Conservation (phyloP, 2,888 invertebrate species). For the Eristalis tenax region DNA sequence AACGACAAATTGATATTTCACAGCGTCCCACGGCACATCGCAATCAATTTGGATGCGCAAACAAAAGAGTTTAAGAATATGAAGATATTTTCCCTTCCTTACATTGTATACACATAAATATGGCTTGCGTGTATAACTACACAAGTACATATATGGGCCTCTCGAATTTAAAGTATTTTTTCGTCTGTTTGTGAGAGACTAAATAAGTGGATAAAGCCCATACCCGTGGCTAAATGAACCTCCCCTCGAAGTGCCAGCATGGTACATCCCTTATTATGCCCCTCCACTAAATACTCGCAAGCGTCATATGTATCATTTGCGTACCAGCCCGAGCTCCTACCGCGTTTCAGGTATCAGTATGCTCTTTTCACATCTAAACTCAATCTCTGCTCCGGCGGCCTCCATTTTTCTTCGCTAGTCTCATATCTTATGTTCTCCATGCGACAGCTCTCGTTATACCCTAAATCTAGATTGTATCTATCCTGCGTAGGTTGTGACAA, state of each 20-base stretch:
- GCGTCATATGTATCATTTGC: conserved; percentile 19
- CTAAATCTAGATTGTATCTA: conserved; percentile 65
- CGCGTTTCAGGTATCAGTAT: conserved; percentile 48
- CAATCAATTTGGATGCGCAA: conserved; percentile 34
- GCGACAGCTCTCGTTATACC: conserved; percentile 61
- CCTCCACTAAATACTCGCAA: conserved; percentile 6
- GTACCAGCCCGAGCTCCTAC: not conserved
- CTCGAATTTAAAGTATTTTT: conserved; percentile 13
- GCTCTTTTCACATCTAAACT: conserved; percentile 62
- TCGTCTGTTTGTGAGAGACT: not conserved
- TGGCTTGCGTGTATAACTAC: not conserved
- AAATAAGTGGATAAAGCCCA: conserved; percentile 16
- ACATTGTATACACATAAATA: not conserved
- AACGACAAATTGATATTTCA: conserved; percentile 78
- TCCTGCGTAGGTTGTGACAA: conserved; percentile 47
- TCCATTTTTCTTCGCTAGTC: conserved; percentile 51
- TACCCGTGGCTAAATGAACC: conserved; percentile 33
- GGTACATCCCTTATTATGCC: not conserved
- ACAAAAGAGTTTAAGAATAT: conserved; percentile 41
- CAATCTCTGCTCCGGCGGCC: conserved; percentile 54
- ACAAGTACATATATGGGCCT: not conserved
- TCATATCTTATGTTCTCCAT: conserved; percentile 53
- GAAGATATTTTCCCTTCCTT: conserved; percentile 8
- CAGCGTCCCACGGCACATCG: not conserved
- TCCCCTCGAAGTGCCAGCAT: conserved; percentile 36